phyloP scores from a whole-genome alignment of 1,140 invertebrate species.

The Drosophila oshimai region DNA sequence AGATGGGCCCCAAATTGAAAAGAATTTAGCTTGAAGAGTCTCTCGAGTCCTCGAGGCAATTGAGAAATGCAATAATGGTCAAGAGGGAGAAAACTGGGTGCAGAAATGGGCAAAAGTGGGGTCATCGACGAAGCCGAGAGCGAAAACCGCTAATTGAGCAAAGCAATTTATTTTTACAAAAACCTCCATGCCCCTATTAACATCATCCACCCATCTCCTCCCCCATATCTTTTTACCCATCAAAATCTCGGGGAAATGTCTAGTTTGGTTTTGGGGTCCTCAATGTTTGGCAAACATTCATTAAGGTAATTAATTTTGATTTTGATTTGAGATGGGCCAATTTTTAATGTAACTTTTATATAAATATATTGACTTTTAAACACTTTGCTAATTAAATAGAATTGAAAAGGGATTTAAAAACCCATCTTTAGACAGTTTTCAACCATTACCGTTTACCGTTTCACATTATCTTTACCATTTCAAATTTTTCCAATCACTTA shows the following conservation, averaged over 20 bases:
- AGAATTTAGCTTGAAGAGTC: constrained; percentile 34
- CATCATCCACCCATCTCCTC: constrained; percentile 3
- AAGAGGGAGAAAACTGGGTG: constrained; percentile 8
- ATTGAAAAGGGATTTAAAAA: no score
- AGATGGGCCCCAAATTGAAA: constrained; percentile 30
- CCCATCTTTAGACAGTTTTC: neutral
- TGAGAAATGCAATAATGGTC: constrained; percentile 45
- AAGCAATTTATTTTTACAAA: constrained; percentile 67
- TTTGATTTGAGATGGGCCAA: neutral
- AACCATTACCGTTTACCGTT: neutral
- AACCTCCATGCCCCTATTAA: neutral
- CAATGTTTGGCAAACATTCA: constrained; percentile 45
- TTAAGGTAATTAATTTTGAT: constrained; percentile 6
- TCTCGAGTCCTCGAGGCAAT: constrained; percentile 36
- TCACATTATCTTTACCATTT: neutral
- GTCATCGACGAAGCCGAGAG: neutral
- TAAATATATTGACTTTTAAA: no score
- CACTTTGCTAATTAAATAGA: no score
- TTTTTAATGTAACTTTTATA: no score
- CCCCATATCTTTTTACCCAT: neutral
- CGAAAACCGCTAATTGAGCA: constrained; percentile 69
- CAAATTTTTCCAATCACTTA: constrained; percentile 10
- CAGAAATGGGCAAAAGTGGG: neutral
- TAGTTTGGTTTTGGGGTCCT: neutral
- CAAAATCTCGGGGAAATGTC: neutral